Conservation (phyloP, 1,140 invertebrate genomes). For the Lutraria rhynchaena region DNA sequence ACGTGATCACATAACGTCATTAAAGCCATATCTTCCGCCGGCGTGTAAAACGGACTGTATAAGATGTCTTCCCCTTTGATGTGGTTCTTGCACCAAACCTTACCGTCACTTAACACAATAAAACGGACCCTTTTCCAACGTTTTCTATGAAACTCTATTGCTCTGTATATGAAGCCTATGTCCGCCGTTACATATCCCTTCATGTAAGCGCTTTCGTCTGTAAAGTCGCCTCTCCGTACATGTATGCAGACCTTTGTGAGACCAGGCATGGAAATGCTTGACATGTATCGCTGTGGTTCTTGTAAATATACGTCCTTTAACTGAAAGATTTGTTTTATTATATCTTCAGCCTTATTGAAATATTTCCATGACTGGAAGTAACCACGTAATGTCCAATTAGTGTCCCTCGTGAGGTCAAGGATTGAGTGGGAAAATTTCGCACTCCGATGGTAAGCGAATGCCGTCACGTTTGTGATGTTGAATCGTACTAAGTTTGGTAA, state of each 20-base stretch:
- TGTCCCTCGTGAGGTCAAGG: not conserved
- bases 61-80: slow-evolving; percentile 47
- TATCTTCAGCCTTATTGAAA: slow-evolving; percentile 1
- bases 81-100: slow-evolving; percentile 59
- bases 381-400: slow-evolving; percentile 18
- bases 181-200: slow-evolving; percentile 35
- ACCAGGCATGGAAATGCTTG: not conserved
- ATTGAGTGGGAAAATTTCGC: not conserved
- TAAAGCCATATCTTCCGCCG: slow-evolving; percentile 74
- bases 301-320: slow-evolving; percentile 1
- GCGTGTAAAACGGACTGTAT: slow-evolving; percentile 42
- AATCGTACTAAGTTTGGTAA: slow-evolving; percentile 5
- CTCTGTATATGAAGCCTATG: slow-evolving; percentile 47
- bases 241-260: slow-evolving; percentile 4
- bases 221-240: slow-evolving; percentile 6
- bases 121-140: slow-evolving; percentile 55
- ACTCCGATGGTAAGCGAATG: not conserved
- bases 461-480: not conserved
- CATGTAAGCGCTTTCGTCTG: not conserved
- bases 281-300: not conserved
- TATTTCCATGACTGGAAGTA: slow-evolving; percentile 45
- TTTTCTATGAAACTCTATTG: slow-evolving; percentile 49
- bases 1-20: slow-evolving; percentile 74
- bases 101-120: slow-evolving; percentile 67
- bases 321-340: slow-evolving; percentile 6